Evolutionary conservation across 2,888 invertebrate species (phyloP).

Genomic region (Agrenia bidenticulata): DNA sequence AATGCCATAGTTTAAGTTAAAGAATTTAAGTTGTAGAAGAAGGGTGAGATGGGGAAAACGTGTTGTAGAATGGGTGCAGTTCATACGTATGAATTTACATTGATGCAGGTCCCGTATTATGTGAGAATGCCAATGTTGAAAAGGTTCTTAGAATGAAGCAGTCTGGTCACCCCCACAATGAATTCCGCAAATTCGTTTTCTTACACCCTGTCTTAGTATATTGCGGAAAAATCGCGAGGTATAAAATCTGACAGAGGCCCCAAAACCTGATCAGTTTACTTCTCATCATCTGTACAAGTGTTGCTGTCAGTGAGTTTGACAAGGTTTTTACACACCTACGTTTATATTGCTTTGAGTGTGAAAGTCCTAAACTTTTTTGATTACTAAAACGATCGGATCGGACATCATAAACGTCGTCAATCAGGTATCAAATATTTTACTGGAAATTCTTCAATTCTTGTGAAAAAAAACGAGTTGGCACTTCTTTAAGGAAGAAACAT

Average conservation of each 20-base stretch:
- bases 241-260: conserved; percentile 53
- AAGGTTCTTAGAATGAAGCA: not conserved
- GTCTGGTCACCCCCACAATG: conserved; percentile 37
- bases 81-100: conserved; percentile 24
- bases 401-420: not conserved
- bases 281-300: conserved; percentile 29
- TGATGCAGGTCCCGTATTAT: conserved; percentile 38
- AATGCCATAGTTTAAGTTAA: not conserved
- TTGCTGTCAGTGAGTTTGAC: conserved; percentile 24
- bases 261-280: conserved; percentile 51
- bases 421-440: conserved; percentile 4
- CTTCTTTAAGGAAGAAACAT: not conserved
- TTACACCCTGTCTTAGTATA: conserved; percentile 14
- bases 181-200: conserved; percentile 50
- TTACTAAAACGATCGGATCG: not conserved
- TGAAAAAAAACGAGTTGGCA: not conserved
- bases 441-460: not conserved
- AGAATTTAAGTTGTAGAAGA: conserved; percentile 9
- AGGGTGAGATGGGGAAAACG: not conserved
- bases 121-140: not conserved
- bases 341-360: not conserved
- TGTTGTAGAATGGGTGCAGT: conserved; percentile 30
- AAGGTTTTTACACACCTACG: not conserved
- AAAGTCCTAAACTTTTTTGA: not conserved
- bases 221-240: conserved; percentile 53